Percentiles rank a stretch among this genome's conserved stretches.
phyloP scores from a whole-genome alignment of 2,113 vertebrate species.

The Donacobius atricapilla region DNA sequence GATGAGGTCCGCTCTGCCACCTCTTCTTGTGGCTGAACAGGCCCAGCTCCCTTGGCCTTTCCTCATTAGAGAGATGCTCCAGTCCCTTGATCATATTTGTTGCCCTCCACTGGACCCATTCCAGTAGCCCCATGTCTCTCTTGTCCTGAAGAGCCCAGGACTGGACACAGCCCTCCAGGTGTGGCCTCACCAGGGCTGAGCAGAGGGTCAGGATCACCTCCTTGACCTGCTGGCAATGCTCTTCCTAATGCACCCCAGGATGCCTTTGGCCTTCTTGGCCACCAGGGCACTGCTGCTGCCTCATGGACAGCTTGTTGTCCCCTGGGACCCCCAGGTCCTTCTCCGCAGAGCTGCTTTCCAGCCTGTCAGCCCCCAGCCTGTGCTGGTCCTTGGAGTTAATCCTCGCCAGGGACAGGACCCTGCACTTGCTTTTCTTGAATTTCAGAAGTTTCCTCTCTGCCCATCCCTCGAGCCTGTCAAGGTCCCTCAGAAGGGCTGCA shows the following conservation, averaged over 20 bases:
- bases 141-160: not conserved
- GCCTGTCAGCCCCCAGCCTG: not conserved
- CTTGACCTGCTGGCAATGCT: not conserved
- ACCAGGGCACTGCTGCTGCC: not conserved
- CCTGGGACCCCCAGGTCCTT: not conserved
- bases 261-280: fast-evolving
- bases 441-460: not conserved
- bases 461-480: not conserved
- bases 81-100: not conserved
- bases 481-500: not conserved
- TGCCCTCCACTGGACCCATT: not conserved
- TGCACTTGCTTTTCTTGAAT: not conserved
- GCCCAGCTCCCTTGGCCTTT: not conserved
- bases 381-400: not conserved
- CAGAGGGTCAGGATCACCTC: not conserved
- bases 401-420: not conserved
- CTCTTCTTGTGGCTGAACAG: not conserved
- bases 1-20: not conserved
- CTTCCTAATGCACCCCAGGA: not conserved
- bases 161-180: not conserved
- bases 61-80: not conserved
- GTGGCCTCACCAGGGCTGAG: not conserved
- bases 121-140: fast-evolving
- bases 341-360: too few species aligned
- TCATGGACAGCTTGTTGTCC: not conserved